Evolutionary conservation across 2,797 vertebrate species (phyloP), one percentile per base, ranked within the genome.

Genomic region (Saxicola maurus): DNA sequence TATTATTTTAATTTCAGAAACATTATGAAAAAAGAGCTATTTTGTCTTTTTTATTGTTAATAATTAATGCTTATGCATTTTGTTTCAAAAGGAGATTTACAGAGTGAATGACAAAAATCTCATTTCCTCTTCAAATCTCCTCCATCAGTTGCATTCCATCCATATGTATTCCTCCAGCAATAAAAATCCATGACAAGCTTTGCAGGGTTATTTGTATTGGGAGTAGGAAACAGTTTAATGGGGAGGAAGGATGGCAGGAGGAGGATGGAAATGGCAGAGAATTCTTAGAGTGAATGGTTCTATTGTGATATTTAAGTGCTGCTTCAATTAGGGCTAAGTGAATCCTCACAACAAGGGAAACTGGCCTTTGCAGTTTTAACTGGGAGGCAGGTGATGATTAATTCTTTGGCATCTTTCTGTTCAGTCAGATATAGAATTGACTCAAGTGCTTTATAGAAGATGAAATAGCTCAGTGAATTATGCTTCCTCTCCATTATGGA

Each of bases 351-450:
- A 91, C 78, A 33, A 91, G 79, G 86, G 79, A 91, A 94, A 82
- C 31, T 82, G 85, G 75, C 64, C 79, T 92, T 95, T 89, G 74
- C 90, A 90, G 82, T 92, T 92, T 85, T 87, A 93, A 91, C 89
- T 82, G 77, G 64, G 45, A 95, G 74, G 53, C 56, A 96, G 84
- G 83, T 92, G 79, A 81, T 96, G 89, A 96, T 95, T 95, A 95
- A 94, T 92, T 94, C 75, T 82, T 93, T 94, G 75, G 81, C 86
- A 93, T 94, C 74, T 91, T 87, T 95, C 53, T 95, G 28, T 91
- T 59, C 46, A 90, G 31, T n/a, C 68, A 82, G 72, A 74, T 90
- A 89, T 1, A 85, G 62, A 93, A 92, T 66, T n/a, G 17, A 90
- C 69, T 95, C 72, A 79, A 86, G 35, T 87, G 52, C 64, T 69